phyloP scores from a whole-genome alignment of 2,888 invertebrate species.

The Phanerotoma sp. region DNA sequence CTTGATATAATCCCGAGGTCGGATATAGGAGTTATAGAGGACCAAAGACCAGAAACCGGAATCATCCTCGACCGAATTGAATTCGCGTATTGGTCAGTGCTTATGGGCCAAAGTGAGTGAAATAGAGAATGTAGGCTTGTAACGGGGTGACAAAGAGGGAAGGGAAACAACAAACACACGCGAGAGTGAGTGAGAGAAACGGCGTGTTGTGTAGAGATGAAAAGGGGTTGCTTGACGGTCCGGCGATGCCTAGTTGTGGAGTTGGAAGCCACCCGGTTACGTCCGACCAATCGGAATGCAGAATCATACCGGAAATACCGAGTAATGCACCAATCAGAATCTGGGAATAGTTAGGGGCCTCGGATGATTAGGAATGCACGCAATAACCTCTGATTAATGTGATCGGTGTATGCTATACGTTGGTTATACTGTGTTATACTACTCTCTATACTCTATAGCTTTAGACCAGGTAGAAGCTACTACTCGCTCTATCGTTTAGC shows the following conservation, averaged over 20 bases:
- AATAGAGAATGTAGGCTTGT: too few relatives aligned
- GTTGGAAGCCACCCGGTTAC: slow-evolving; percentile 37
- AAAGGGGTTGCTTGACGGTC: slow-evolving; percentile 21
- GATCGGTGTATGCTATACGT: slow-evolving; percentile 52
- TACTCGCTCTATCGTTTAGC: slow-evolving; percentile 48
- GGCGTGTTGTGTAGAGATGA: slow-evolving; percentile 4
- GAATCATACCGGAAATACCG: slow-evolving; percentile 58
- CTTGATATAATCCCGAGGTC: slow-evolving; percentile 12
- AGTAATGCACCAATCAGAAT: slow-evolving; percentile 58
- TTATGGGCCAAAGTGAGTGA: slow-evolving; percentile 28
- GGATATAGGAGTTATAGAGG: slow-evolving; percentile 19
- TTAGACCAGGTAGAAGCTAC: background rate
- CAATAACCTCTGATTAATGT: slow-evolving; percentile 59
- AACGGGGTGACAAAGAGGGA: too few relatives aligned
- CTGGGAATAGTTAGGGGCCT: slow-evolving; percentile 56
- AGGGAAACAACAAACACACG: too few relatives aligned
- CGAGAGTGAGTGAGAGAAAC: background rate
- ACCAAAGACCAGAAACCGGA: slow-evolving; percentile 87
- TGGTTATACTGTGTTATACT: slow-evolving; percentile 21
- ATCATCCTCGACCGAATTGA: slow-evolving; percentile 84
- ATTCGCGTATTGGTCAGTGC: slow-evolving; percentile 56
- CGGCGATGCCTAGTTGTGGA: slow-evolving; percentile 29
- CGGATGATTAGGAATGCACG: slow-evolving; percentile 59
- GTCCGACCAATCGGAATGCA: slow-evolving; percentile 56
- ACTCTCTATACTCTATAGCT: slow-evolving; percentile 26